phyloP scores from a whole-genome alignment of 2,797 vertebrate genomes.

The Micromesistius poutassou region DNA sequence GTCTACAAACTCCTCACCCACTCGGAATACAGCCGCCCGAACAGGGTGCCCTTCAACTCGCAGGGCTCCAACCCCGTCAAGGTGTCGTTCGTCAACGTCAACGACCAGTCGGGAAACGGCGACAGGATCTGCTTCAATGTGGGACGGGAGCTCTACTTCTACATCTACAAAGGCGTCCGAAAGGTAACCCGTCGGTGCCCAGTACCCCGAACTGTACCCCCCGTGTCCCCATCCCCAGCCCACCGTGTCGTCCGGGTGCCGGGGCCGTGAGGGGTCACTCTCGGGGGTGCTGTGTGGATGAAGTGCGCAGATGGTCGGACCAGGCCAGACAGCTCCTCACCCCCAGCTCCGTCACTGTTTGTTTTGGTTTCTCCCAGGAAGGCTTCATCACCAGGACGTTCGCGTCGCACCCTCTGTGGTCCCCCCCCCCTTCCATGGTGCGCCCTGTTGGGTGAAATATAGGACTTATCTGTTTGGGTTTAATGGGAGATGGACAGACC shows the following conservation, averaged over 20 bases:
- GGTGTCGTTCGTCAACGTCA: conserved; percentile 98
- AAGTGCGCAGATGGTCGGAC: conserved; percentile 62
- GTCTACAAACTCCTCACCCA: conserved; percentile 97
- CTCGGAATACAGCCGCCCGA: conserved; percentile 97
- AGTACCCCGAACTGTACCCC: neutral
- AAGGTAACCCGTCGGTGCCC: conserved; percentile 84
- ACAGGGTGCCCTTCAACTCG: conserved; percentile 97
- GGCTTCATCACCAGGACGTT: too few relatives aligned
- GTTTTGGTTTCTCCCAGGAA: conserved; percentile 18
- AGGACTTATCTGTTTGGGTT: too few relatives aligned
- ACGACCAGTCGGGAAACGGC: conserved; percentile 98
- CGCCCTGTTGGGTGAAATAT: too few relatives aligned
- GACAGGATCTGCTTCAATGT: conserved; percentile 99
- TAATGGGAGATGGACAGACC: too few relatives aligned
- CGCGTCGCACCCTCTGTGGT: too few relatives aligned
- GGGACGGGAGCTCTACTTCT: conserved; percentile 99
- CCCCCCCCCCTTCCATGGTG: too few relatives aligned
- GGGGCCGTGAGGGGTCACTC: neutral
- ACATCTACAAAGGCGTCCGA: conserved; percentile 98
- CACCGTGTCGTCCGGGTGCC: neutral
- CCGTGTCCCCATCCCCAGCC: neutral
- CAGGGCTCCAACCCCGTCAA: conserved; percentile 97
- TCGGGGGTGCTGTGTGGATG: conserved; percentile 66
- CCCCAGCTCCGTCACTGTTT: conserved; percentile 39
- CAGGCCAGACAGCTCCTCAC: conserved; percentile 46